These are phyloP conservation scores for Graphium colonna DNA, from an alignment of 2,888 invertebrate genomes.

Conservation along the genomic window DNA sequence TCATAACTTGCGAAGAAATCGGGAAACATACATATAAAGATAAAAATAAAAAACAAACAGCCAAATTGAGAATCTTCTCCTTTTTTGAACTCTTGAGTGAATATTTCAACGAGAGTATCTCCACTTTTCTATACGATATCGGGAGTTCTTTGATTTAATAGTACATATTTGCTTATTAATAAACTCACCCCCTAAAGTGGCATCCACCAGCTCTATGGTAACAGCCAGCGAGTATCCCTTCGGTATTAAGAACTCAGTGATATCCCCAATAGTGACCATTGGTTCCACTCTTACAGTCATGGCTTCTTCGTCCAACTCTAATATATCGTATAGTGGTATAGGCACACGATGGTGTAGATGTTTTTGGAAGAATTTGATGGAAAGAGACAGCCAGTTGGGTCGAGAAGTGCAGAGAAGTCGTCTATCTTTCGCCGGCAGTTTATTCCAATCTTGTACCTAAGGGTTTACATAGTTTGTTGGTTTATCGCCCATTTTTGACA, in stretches of 20 bases:
- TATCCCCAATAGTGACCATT: constrained; percentile 83
- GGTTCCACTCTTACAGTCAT: constrained; percentile 83
- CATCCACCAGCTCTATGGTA: constrained; percentile 84
- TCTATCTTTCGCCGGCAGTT: constrained; percentile 56
- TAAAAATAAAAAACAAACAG: no score
- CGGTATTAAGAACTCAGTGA: constrained; percentile 82
- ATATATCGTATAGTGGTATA: constrained; percentile 82
- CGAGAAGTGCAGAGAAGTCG: constrained; percentile 83
- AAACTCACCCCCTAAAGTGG: constrained; percentile 80
- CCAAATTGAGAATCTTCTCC: no score
- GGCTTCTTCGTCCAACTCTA: constrained; percentile 77
- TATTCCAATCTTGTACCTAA: constrained; percentile 77
- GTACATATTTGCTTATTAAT: not conserved
- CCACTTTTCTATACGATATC: no score
- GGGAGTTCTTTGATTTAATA: not conserved
- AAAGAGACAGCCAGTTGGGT: constrained; percentile 85
- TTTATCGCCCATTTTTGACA: no score
- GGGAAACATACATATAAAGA: no score
- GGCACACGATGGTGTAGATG: constrained; percentile 81
- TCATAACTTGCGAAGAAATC: no score
- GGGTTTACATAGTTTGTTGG: constrained; percentile 13
- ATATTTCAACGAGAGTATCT: no score
- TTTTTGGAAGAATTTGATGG: constrained; percentile 84
- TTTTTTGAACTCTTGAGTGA: no score
- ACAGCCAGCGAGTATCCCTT: constrained; percentile 84